A percentile compares a stretch with the other conserved stretches of the same genome.
Conservation (phyloP, 2,113 vertebrate genomes). For the Sminthopsis crassicaudata region DNA sequence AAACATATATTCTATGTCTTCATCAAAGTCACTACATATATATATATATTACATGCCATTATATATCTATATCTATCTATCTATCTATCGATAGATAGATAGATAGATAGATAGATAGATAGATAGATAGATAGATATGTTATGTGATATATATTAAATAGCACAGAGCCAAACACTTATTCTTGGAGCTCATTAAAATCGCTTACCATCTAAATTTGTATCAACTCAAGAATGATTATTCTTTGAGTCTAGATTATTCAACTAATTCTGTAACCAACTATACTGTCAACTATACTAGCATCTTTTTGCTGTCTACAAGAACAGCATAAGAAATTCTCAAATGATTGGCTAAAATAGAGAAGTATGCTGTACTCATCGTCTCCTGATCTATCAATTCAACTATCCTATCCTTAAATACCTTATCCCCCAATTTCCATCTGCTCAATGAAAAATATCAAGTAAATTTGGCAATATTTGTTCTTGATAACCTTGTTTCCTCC, state of each 20-base stretch:
- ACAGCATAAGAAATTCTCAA: neutral
- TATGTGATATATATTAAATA: neutral
- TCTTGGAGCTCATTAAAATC: neutral
- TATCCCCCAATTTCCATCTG: neutral
- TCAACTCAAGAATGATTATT: neutral
- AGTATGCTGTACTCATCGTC: neutral
- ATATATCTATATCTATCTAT: too few relatives aligned
- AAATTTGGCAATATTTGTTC: neutral
- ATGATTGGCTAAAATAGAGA: neutral
- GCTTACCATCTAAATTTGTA: neutral
- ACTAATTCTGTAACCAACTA: neutral
- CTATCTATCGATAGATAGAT: too few relatives aligned
- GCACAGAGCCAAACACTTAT: neutral
- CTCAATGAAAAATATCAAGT: neutral
- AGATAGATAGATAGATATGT: too few relatives aligned
- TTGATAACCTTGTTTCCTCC: neutral
- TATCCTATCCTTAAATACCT: neutral
- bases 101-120: too few relatives aligned
- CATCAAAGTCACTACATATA: neutral
- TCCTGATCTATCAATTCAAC: neutral
- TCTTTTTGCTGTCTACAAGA: neutral
- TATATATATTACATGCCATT: too few relatives aligned
- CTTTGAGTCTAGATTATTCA: too few relatives aligned
- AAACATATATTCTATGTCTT: neutral
- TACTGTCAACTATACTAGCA: neutral